Evolutionary conservation across 2,797 vertebrate genomes (phyloP).

Genomic region (Micropoecilia bifurca): DNA sequence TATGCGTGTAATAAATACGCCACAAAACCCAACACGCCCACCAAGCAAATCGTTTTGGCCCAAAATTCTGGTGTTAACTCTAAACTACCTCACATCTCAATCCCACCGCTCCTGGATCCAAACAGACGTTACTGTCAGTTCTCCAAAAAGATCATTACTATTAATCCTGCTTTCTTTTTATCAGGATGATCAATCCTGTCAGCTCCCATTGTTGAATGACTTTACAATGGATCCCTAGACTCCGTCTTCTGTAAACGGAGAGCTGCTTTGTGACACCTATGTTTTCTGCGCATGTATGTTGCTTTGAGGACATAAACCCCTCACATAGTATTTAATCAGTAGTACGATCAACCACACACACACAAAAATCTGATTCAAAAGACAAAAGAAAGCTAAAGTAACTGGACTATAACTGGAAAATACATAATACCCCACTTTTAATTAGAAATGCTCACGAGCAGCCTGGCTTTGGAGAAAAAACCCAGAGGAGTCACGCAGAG

Average conservation of each 20-base stretch:
- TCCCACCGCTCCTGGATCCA: not conserved
- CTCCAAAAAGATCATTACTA: not conserved
- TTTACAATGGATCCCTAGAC: not conserved
- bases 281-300: not conserved
- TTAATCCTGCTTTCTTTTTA: not conserved
- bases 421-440: not conserved
- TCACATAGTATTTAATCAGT: no score
- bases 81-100: not conserved
- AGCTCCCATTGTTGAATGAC: not conserved
- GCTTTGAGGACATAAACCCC: not conserved
- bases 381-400: not conserved
- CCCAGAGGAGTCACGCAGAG: conserved; percentile 18
- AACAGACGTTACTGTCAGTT: not conserved
- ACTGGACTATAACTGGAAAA: not conserved
- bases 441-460: not conserved
- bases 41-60: no score
- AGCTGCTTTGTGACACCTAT: not conserved
- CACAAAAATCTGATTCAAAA: not conserved
- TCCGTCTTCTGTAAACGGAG: not conserved
- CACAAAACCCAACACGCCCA: no score
- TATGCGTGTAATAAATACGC: no score
- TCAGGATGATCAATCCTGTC: not conserved
- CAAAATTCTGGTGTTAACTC: no score
- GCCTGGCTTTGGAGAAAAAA: not conserved
- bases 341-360: no score